Percentiles rank a stretch among this genome's conserved stretches.
phyloP scores from a whole-genome alignment of 1,140 invertebrate species.

The Maconellicoccus hirsutus region DNA sequence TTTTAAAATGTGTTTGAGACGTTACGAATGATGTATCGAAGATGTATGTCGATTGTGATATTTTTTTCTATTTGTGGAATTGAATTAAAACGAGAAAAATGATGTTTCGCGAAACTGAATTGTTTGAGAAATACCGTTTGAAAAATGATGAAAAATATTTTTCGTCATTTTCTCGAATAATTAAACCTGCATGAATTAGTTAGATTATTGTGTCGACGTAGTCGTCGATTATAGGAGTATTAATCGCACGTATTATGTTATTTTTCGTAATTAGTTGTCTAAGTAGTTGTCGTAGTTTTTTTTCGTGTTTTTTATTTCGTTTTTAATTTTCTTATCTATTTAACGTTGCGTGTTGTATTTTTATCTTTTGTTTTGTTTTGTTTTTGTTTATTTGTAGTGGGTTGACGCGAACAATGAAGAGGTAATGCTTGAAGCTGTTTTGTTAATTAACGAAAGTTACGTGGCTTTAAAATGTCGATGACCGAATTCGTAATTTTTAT shows the following conservation, averaged over 20 bases:
- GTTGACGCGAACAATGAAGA: slow-evolving; percentile 50
- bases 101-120: too few species aligned
- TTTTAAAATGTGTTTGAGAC: too few species aligned
- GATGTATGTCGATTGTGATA: too few species aligned
- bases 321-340: background rate
- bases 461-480: slow-evolving; percentile 1
- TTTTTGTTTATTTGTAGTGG: slow-evolving; percentile 43
- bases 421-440: slow-evolving; percentile 37
- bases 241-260: slow-evolving; percentile 22
- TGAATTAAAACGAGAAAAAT: too few species aligned
- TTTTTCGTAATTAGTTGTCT: slow-evolving; percentile 15
- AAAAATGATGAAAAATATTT: too few species aligned
- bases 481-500: background rate
- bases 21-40: too few species aligned
- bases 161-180: too few species aligned
- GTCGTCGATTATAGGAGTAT: too few species aligned
- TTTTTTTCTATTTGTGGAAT: too few species aligned
- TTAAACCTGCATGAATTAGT: background rate
- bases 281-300: slow-evolving; percentile 21
- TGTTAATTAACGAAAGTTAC: slow-evolving; percentile 9
- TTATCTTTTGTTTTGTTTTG: slow-evolving; percentile 35
- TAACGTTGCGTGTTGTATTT: slow-evolving; percentile 24
- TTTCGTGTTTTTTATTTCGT: slow-evolving; percentile 24
- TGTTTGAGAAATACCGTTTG: too few species aligned
- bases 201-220: background rate